Conservation (phyloP, 2,113 vertebrate species). For the Charadrius vociferus region DNA sequence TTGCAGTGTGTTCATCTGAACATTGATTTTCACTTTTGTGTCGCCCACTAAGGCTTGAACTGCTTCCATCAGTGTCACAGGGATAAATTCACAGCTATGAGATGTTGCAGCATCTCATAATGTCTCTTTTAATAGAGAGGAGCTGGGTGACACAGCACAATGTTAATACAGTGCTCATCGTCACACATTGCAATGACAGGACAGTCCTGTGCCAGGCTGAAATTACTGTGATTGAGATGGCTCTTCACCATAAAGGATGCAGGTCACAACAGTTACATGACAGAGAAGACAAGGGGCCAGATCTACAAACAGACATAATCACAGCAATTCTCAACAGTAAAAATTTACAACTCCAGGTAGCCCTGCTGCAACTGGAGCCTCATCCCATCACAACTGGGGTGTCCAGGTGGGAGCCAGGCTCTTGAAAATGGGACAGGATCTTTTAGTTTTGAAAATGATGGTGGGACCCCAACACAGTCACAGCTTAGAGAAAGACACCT, state of each 20-base stretch:
- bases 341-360: rapidly evolving
- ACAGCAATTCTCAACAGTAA: neutral
- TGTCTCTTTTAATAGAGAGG: neutral
- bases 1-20: neutral
- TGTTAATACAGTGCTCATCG: rapidly evolving
- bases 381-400: neutral
- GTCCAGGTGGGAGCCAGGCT: neutral
- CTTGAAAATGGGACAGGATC: neutral
- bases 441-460: neutral
- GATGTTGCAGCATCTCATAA: neutral
- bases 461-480: neutral
- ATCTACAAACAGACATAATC: neutral
- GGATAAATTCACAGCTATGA: neutral
- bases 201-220: neutral
- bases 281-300: neutral
- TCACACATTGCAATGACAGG: neutral
- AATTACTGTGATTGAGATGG: neutral
- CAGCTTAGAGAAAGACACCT: neutral
- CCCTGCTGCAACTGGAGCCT: neutral
- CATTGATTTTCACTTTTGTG: neutral
- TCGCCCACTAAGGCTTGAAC: neutral
- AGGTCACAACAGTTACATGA: rapidly evolving
- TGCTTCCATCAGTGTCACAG: neutral
- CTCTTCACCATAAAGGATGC: neutral
- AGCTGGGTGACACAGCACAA: neutral